Conservation (phyloP, 2,113 vertebrate species). For the Brienomyrus longianalis region DNA sequence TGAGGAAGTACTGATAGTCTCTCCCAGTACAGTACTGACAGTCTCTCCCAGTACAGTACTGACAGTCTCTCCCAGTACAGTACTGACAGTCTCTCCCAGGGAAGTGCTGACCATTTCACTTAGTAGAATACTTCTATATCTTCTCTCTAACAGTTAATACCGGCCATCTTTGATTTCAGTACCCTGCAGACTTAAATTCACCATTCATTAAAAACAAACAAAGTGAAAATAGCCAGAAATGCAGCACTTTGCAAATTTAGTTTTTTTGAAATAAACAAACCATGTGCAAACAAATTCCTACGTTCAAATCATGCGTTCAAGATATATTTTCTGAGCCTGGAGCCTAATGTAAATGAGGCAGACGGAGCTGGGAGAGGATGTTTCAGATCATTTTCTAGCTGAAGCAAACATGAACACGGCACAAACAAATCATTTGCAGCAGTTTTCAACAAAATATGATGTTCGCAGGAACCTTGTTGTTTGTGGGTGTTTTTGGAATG, state of each 20-base stretch:
- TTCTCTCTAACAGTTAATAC: constrained; percentile 30
- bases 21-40: background rate
- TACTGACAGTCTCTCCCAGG: background rate
- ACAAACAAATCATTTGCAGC: background rate
- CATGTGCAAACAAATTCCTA: background rate
- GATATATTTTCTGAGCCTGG: background rate
- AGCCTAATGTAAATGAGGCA: background rate
- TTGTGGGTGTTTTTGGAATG: background rate
- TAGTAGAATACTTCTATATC: constrained; percentile 33
- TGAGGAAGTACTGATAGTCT: background rate
- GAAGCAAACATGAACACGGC: background rate
- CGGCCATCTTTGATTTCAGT: background rate
- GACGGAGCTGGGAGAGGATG: background rate
- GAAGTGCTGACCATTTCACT: background rate
- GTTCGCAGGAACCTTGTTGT: background rate
- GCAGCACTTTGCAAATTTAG: background rate
- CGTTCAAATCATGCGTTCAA: background rate
- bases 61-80: background rate
- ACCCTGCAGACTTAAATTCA: background rate
- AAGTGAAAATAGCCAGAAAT: background rate
- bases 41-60: background rate
- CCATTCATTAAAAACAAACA: background rate
- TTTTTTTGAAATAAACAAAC: background rate
- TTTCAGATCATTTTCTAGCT: background rate
- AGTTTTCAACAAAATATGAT: background rate